A percentile compares a stretch with the other conserved stretches of the same genome.
phyloP scores from a whole-genome alignment of 2,113 vertebrate genomes.

The Chloroceryle aenea region DNA sequence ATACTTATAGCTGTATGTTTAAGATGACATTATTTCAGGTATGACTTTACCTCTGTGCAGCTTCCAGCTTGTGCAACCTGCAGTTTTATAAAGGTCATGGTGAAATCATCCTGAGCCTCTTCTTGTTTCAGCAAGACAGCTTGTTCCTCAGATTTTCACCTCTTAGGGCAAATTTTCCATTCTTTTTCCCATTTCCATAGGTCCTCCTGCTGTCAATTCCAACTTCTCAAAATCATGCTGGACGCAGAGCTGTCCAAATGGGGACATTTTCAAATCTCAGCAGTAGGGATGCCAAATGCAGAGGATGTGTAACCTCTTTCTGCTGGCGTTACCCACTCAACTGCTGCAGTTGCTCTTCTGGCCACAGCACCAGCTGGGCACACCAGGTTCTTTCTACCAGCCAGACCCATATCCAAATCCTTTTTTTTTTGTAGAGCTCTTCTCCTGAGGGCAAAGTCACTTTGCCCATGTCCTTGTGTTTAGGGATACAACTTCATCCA shows the following conservation, averaged over 20 bases:
- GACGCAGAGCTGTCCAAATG: neutral
- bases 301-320: accelerated
- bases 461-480: neutral
- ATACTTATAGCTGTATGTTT: neutral
- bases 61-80: neutral
- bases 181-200: neutral
- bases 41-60: neutral
- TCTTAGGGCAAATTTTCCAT: neutral
- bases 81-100: neutral
- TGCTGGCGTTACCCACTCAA: neutral
- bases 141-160: neutral
- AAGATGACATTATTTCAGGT: neutral
- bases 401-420: neutral
- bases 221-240: neutral
- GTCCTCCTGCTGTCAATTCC: neutral
- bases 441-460: neutral
- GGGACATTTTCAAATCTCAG: neutral
- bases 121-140: neutral
- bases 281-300: neutral
- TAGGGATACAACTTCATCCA: accelerated
- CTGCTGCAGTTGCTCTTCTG: neutral
- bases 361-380: accelerated
- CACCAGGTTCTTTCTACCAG: neutral
- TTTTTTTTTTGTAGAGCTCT: neutral
- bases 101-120: neutral